These are phyloP conservation scores for Ammodytes dubius DNA, from an alignment of 2,113 vertebrate species.

Conservation along the genomic window DNA sequence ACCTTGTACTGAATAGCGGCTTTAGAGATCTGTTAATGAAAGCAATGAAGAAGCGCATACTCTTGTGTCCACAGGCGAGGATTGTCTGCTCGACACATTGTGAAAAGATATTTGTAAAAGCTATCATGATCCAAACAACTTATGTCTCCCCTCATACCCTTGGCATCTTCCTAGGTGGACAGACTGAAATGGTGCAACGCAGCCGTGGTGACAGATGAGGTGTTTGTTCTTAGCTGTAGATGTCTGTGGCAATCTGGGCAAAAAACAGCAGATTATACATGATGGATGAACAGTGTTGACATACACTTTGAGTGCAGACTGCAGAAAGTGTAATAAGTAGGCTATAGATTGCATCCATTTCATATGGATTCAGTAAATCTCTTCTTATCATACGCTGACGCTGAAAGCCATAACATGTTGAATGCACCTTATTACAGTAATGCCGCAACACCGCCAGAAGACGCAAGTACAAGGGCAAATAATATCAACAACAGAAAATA, in stretches of 20 bases:
- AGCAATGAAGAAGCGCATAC: slow-evolving; percentile 30
- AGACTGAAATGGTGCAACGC: slow-evolving; percentile 39
- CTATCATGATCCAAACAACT: slow-evolving; percentile 28
- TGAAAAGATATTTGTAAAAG: slow-evolving; percentile 41
- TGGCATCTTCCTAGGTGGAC: slow-evolving; percentile 37
- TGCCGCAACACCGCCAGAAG: neutral
- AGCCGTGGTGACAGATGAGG: slow-evolving; percentile 64
- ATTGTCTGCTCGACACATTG: slow-evolving; percentile 15
- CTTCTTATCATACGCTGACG: slow-evolving; percentile 16
- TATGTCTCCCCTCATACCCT: slow-evolving; percentile 21
- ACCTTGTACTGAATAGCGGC: slow-evolving; percentile 53
- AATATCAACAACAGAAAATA: neutral
- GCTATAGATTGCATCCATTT: slow-evolving; percentile 43
- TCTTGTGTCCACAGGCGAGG: slow-evolving; percentile 11
- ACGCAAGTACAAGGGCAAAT: neutral
- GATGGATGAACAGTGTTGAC: slow-evolving; percentile 60
- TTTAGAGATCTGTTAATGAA: slow-evolving; percentile 66
- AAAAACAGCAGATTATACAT: slow-evolving; percentile 64
- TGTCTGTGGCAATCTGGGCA: slow-evolving; percentile 55
- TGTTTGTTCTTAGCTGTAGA: slow-evolving; percentile 64
- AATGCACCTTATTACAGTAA: slow-evolving; percentile 16
- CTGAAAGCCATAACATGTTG: slow-evolving; percentile 24
- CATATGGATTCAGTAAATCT: slow-evolving; percentile 28
- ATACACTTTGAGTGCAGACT: slow-evolving; percentile 40
- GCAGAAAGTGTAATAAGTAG: slow-evolving; percentile 50